Base-by-base conservation (phyloP, 2,888 invertebrate genomes). In the Acanthosepion pharaonis region DNA sequence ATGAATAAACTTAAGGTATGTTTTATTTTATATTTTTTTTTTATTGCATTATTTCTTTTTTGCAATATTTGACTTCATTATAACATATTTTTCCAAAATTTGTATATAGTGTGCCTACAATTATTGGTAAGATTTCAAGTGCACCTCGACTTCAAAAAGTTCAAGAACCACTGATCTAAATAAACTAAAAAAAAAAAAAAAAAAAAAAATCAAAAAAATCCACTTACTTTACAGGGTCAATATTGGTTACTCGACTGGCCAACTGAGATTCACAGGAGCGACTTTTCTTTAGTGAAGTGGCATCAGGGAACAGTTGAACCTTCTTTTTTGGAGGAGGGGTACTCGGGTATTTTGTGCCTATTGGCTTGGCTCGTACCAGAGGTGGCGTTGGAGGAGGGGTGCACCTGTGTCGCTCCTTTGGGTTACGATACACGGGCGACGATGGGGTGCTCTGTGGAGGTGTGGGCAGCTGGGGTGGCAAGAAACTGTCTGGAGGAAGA, bases 191-290 rank as follows among this genome's bases (percentile, higher is more conserved):
- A 42, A 42, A 42, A 33, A 33, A 33, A 33, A 33, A 33, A 51
- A 51, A 51, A 53, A 49, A 3, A 94, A 51, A 28, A 20, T 1
- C 23, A 25, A 25, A 20, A 49, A 33, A 11, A 28, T 42, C 15
- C 51, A 96, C 96, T 96, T 95, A 97, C 97, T 96, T 96, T 92
- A 96, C 96, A 53, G 96, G 96, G 95, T 97, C 97, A 96, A 97
- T 96, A 95, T 96, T 96, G 96, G 98, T 98, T 95, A 98, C 98
- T 96, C 98, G 98, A 97, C 98, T 98, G 94, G 98, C 98, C 95
- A 99, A 98, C 97, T 99, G 99, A 28, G 99, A 99, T 98, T 99
- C 99, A 97, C 99, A 99, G 92, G 99, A 99, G 97, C 98, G 98
- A 95, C 99, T 99, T 98, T 99, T 99, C 95, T 98, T 98, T 96